These are phyloP conservation scores for Sylvilagus bachmani DNA, from an alignment of 2,113 vertebrate species.

Conservation along the genomic window DNA sequence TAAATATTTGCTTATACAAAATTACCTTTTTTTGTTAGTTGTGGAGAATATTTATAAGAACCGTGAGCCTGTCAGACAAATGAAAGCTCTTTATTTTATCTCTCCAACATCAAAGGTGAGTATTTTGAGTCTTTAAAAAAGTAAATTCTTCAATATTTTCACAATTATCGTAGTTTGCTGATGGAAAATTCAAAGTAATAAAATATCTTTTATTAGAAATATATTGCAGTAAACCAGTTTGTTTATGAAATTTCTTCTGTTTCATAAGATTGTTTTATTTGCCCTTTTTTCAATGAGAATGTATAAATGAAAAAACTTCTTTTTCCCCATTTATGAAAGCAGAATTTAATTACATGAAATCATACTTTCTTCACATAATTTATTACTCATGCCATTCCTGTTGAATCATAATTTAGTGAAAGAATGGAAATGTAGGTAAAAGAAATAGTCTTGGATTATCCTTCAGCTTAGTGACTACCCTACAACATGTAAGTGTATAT, in stretches of 20 bases:
- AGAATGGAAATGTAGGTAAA: conserved; percentile 7
- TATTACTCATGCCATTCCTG: background rate
- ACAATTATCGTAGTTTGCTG: conserved; percentile 8
- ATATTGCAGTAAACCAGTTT: conserved; percentile 13
- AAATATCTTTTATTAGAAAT: conserved; percentile 36
- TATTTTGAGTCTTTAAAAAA: conserved; percentile 72
- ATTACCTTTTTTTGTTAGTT: conserved; percentile 88
- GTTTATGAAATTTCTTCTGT: conserved; percentile 26
- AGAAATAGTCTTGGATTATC: conserved; percentile 33
- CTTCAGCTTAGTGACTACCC: conserved; percentile 43
- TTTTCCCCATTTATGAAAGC: background rate
- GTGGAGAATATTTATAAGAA: conserved; percentile 96
- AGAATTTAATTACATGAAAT: conserved; percentile 62
- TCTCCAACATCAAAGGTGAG: conserved; percentile 94
- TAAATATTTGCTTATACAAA: conserved; percentile 55
- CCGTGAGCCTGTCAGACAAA: conserved; percentile 95
- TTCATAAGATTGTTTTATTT: conserved; percentile 59
- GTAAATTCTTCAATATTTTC: background rate
- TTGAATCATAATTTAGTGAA: conserved; percentile 35
- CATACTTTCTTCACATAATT: conserved; percentile 35
- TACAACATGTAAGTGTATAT: background rate
- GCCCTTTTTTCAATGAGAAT: background rate
- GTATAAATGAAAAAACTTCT: conserved; percentile 26
- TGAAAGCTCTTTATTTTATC: conserved; percentile 98
- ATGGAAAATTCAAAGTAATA: conserved; percentile 52